phyloP scores from a whole-genome alignment of 2,113 vertebrate species.

The Lepus europaeus region DNA sequence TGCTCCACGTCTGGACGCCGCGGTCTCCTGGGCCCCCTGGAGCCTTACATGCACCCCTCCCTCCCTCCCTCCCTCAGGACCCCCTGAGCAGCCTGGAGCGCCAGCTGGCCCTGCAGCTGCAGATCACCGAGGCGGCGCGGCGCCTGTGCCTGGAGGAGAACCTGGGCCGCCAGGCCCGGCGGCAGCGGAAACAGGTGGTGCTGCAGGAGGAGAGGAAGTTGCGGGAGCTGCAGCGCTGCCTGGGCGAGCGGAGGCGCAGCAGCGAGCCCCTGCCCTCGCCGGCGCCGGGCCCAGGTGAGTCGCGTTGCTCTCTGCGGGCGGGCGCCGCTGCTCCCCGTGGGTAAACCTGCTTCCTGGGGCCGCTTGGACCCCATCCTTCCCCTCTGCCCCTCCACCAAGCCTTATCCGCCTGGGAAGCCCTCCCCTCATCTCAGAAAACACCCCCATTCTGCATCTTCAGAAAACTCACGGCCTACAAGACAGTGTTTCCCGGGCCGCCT shows the following conservation, averaged over 20 bases:
- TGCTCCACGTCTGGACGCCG: neutral
- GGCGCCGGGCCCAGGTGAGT: conserved; percentile 78
- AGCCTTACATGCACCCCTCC: neutral
- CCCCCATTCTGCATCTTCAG: neutral
- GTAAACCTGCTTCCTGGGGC: neutral
- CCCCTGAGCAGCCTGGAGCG: conserved; percentile 91
- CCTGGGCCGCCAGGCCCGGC: conserved; percentile 91
- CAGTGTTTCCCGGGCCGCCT: neutral
- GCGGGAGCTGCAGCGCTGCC: conserved; percentile 90
- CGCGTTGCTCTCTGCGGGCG: accelerated
- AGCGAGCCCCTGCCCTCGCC: conserved; percentile 58
- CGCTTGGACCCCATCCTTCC: accelerated
- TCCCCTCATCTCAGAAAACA: neutral
- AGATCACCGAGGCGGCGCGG: conserved; percentile 92
- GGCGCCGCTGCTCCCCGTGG: neutral
- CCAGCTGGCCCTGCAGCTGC: conserved; percentile 93
- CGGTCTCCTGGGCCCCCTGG: neutral
- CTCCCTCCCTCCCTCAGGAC: conserved; percentile 85
- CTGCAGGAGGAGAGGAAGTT: conserved; percentile 94
- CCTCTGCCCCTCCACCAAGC: neutral
- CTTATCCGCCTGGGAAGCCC: neutral
- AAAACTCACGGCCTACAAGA: too few relatives aligned
- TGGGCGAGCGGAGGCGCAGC: conserved; percentile 88
- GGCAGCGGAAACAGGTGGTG: conserved; percentile 91
- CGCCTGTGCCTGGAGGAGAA: conserved; percentile 92